These are phyloP conservation scores for Cephus pygmeus DNA, from an alignment of 2,888 invertebrate genomes.

Conservation along the genomic window DNA sequence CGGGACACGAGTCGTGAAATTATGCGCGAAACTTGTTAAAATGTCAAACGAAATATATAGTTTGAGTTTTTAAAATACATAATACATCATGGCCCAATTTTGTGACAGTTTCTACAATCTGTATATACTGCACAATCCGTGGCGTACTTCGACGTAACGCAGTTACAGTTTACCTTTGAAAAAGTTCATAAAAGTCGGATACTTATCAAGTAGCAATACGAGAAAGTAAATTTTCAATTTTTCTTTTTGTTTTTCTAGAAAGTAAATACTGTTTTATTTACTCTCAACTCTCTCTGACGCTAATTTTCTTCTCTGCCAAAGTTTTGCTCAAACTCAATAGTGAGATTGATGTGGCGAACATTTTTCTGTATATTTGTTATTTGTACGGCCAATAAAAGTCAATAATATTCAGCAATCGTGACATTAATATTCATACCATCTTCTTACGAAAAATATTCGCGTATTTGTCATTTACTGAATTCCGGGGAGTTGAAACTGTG, in stretches of 20 bases:
- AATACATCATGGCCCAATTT: neutral
- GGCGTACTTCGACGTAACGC: neutral
- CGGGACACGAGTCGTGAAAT: neutral
- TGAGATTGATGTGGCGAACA: neutral
- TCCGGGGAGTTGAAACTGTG: neutral
- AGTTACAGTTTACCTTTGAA: neutral
- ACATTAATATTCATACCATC: neutral
- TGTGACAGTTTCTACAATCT: neutral
- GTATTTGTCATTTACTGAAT: neutral
- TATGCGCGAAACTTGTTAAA: neutral
- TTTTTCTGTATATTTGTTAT: neutral
- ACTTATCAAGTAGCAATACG: neutral
- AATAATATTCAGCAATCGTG: neutral
- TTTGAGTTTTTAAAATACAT: neutral
- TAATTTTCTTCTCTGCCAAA: neutral
- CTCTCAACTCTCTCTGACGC: neutral
- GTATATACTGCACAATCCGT: neutral
- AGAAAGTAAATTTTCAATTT: neutral
- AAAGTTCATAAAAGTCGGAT: neutral
- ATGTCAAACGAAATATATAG: neutral
- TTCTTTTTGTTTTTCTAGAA: neutral
- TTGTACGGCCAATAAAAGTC: neutral
- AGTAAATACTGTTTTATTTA: neutral
- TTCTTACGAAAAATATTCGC: neutral
- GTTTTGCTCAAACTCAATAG: neutral